phyloP scores from a whole-genome alignment of 2,888 invertebrate species.

The Patella ulyssiponensis region DNA sequence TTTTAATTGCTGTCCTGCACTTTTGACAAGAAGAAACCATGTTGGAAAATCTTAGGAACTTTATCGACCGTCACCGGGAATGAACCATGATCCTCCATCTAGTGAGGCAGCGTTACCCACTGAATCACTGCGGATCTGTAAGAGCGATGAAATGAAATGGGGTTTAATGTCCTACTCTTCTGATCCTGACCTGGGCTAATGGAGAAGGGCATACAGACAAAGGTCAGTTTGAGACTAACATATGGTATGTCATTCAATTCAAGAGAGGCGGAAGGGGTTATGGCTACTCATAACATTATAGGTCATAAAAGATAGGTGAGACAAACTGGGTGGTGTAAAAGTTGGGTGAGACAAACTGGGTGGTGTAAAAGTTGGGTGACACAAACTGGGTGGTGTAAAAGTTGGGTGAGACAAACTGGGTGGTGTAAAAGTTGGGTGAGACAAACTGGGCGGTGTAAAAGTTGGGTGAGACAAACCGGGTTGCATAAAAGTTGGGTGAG shows the following conservation, averaged over 20 bases:
- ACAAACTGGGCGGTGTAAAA: not conserved
- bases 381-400: not conserved
- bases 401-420: not conserved
- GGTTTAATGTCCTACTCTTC: not conserved
- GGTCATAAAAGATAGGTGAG: not conserved
- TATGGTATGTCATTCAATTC: not conserved
- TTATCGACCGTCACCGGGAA: too few relatives aligned
- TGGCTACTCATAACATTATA: not conserved
- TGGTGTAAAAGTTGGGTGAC: not conserved
- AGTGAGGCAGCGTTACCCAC: too few relatives aligned
- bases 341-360: not conserved
- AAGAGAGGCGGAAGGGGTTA: not conserved
- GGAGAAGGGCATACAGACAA: not conserved
- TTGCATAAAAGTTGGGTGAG: too few relatives aligned
- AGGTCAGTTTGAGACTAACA: not conserved
- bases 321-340: not conserved
- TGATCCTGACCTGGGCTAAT: not conserved
- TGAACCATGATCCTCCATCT: too few relatives aligned
- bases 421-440: not conserved
- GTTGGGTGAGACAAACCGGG: too few relatives aligned
- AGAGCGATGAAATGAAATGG: not conserved
- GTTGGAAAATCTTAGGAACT: too few relatives aligned
- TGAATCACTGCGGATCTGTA: not conserved
- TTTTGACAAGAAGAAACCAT: too few relatives aligned
- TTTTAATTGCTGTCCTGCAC: too few relatives aligned